Percentiles rank a stretch among this genome's conserved stretches.
phyloP scores from a whole-genome alignment of 2,888 invertebrate species.

The Monoplex corrugatus region DNA sequence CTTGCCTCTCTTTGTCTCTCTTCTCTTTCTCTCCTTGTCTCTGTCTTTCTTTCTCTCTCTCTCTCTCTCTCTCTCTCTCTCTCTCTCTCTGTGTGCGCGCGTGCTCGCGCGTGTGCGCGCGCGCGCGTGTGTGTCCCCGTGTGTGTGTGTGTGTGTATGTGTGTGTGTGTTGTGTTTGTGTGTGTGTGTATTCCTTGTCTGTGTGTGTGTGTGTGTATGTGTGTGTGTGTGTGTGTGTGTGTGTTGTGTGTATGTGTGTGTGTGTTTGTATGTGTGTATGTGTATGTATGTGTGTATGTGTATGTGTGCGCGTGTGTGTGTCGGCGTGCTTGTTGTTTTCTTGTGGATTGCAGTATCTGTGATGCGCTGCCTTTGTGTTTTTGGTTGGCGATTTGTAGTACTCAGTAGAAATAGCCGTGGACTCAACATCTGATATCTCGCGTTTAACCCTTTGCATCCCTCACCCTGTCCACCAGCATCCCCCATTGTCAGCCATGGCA shows the following conservation, averaged over 20 bases:
- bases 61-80: neutral
- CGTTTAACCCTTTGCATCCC: too few species aligned
- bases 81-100: neutral
- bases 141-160: too few species aligned
- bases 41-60: neutral
- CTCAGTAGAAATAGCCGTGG: too few species aligned
- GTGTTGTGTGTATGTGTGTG: neutral
- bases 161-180: neutral
- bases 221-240: constrained; percentile 28
- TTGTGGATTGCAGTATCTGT: neutral
- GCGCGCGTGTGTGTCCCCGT: neutral
- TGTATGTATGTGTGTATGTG: neutral
- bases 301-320: constrained; percentile 14
- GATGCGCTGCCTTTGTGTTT: neutral
- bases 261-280: neutral
- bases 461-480: too few species aligned
- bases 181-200: too few species aligned
- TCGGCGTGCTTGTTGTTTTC: neutral
- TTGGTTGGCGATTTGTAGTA: too few species aligned
- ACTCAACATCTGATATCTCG: too few species aligned
- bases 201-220: neutral
- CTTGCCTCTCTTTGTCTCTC: too few species aligned
- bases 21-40: neutral
- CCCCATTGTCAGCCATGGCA: too few species aligned
- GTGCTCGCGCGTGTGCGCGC: neutral